A percentile compares a stretch with the other conserved stretches of the same genome.
Evolutionary conservation across 2,797 vertebrate genomes (phyloP).

Genomic region (Cirrhinus molitorella): DNA sequence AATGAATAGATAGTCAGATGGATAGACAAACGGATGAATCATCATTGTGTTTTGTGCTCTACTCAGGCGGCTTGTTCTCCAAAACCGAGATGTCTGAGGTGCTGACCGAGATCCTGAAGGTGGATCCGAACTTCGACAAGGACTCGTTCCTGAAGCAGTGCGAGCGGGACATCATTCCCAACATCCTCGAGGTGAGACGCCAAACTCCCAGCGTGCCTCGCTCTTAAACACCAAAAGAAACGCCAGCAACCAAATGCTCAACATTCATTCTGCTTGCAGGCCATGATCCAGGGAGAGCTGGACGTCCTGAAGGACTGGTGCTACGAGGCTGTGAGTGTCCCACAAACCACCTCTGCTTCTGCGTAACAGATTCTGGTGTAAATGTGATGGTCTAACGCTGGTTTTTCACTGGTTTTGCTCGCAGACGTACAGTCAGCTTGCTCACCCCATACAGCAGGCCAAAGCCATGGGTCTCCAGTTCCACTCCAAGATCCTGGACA

Average conservation of each 20-base stretch:
- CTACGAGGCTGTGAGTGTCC: conserved; percentile 90
- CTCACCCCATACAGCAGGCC: conserved; percentile 93
- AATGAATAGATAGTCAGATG: rapidly evolving
- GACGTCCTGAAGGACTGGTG: conserved; percentile 97
- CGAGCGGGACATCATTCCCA: conserved; percentile 93
- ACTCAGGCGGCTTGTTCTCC: conserved; percentile 91
- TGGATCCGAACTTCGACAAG: conserved; percentile 92
- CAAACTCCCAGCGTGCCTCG: neutral
- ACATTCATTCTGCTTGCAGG: conserved; percentile 74
- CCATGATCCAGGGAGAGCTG: conserved; percentile 92
- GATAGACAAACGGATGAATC: neutral
- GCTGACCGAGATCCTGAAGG: conserved; percentile 91
- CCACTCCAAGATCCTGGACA: conserved; percentile 92
- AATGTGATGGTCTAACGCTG: neutral
- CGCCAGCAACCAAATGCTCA: neutral
- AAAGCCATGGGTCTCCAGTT: conserved; percentile 90
- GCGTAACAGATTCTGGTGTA: neutral
- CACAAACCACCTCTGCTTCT: neutral
- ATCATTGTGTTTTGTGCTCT: neutral
- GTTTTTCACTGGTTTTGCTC: neutral
- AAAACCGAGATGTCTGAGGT: conserved; percentile 98
- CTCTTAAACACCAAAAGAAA: neutral
- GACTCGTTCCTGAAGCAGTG: conserved; percentile 92
- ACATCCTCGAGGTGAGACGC: conserved; percentile 88
- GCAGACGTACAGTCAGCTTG: conserved; percentile 94